A percentile compares a stretch with the other conserved stretches of the same genome.
These are phyloP conservation scores for Leucozona laternaria DNA, from an alignment of 2,888 invertebrate species.

Conservation along the genomic window DNA sequence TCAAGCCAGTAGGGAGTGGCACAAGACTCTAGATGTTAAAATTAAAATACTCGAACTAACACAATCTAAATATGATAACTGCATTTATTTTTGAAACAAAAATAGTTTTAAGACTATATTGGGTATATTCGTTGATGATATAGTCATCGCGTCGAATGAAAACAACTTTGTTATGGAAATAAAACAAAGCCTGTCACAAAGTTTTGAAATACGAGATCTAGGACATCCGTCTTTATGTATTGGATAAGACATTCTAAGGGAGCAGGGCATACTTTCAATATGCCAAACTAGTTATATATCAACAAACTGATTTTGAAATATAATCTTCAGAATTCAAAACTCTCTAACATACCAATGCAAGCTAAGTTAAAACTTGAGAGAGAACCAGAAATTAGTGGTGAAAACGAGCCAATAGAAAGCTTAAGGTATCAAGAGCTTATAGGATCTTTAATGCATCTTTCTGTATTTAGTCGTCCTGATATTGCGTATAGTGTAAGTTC, in stretches of 20 bases:
- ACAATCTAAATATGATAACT: constrained; percentile 5
- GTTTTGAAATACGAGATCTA: constrained; percentile 14
- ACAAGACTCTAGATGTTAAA: constrained; percentile 2
- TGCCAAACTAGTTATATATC: constrained; percentile 22
- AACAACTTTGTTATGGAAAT: constrained; percentile 2
- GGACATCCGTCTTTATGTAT: constrained; percentile 26
- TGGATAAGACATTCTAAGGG: constrained; percentile 11
- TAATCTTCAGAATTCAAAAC: constrained; percentile 1
- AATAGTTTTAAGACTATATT: background rate
- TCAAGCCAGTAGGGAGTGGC: constrained; percentile 14
- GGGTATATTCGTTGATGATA: background rate
- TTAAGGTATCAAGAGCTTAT: constrained; percentile 39
- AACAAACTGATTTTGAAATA: constrained; percentile 9
- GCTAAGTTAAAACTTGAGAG: too few species aligned
- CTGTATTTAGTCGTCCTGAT: too few species aligned
- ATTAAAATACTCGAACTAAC: background rate
- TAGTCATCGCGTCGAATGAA: background rate
- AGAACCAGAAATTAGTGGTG: too few species aligned
- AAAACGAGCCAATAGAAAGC: too few species aligned
- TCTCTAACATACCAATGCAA: constrained; percentile 6
- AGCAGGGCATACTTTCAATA: constrained; percentile 4
- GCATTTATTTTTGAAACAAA: constrained; percentile 5
- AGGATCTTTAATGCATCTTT: constrained; percentile 12
- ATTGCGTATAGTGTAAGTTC: too few species aligned
- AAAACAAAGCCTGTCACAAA: constrained; percentile 6